Percentiles rank a stretch among this genome's conserved stretches.
phyloP scores from a whole-genome alignment of 1,140 invertebrate genomes.

The Scaptomyza hsui region DNA sequence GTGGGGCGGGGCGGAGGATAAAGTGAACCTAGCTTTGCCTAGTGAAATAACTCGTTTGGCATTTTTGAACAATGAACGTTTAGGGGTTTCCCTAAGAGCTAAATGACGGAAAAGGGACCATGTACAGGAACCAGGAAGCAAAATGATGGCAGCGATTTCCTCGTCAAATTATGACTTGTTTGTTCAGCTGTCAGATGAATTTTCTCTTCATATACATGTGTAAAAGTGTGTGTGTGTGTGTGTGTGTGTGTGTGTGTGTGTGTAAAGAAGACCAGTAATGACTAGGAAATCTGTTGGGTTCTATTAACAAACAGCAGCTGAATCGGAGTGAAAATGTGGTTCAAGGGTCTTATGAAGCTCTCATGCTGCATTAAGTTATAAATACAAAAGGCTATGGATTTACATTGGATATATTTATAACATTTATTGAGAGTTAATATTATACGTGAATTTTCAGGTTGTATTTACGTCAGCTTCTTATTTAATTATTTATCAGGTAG shows the following conservation, averaged over 20 bases:
- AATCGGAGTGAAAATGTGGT: not conserved
- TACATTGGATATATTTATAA: not conserved
- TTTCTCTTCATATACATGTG: not conserved
- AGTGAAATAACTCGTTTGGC: constrained; percentile 72
- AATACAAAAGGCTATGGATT: not conserved
- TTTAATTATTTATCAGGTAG: not conserved
- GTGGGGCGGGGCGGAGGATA: too few relatives aligned
- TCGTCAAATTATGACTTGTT: constrained; percentile 54
- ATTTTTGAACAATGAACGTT: constrained; percentile 41
- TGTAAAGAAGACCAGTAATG: constrained; percentile 29
- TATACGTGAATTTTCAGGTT: not conserved
- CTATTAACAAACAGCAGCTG: constrained; percentile 19
- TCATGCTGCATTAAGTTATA: constrained; percentile 11
- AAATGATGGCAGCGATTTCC: constrained; percentile 46
- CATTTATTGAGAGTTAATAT: not conserved
- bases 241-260: constrained; percentile 13
- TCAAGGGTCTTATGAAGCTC: constrained; percentile 24
- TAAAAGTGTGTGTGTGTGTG: not conserved
- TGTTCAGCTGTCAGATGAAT: constrained; percentile 46
- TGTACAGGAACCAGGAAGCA: constrained; percentile 32
- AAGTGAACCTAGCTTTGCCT: constrained; percentile 18
- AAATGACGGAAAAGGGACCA: constrained; percentile 37
- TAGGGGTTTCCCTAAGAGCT: constrained; percentile 27
- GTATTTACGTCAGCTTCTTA: not conserved
- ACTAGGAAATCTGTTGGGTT: constrained; percentile 38